Evolutionary conservation across 2,113 vertebrate species (phyloP).

Genomic region (Meleagris gallopavo): DNA sequence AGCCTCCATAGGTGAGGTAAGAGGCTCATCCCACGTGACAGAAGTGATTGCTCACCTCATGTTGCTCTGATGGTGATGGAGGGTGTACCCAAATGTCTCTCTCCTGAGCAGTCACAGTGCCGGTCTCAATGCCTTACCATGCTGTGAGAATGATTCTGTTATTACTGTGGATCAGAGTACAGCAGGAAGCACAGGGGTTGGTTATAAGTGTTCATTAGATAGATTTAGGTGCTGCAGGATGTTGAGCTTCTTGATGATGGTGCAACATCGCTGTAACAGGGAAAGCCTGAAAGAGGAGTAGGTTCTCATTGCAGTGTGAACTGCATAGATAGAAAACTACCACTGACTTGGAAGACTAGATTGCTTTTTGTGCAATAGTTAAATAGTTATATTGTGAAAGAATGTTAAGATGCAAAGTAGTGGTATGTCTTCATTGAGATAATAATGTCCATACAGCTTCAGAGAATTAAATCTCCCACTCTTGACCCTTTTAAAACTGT

Average conservation of each 20-base stretch:
- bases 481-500: neutral
- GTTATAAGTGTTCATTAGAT: rapidly evolving
- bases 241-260: neutral
- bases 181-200: rapidly evolving
- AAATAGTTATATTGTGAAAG: neutral
- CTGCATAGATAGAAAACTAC: neutral
- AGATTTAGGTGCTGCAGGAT: neutral
- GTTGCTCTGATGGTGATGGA: rapidly evolving
- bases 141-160: neutral
- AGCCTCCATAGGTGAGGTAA: neutral
- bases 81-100: neutral
- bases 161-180: rapidly evolving
- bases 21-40: rapidly evolving
- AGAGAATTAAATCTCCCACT: neutral
- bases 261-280: neutral
- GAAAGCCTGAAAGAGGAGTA: neutral
- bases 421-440: neutral
- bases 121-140: rapidly evolving
- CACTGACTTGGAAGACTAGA: neutral
- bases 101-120: rapidly evolving
- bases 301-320: neutral
- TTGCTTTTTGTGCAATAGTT: neutral
- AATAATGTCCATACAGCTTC: neutral
- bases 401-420: neutral
- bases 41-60: rapidly evolving